A percentile compares a stretch with the other conserved stretches of the same genome.
Evolutionary conservation across 2,888 invertebrate species (phyloP).

Genomic region (Syrphus vitripennis): DNA sequence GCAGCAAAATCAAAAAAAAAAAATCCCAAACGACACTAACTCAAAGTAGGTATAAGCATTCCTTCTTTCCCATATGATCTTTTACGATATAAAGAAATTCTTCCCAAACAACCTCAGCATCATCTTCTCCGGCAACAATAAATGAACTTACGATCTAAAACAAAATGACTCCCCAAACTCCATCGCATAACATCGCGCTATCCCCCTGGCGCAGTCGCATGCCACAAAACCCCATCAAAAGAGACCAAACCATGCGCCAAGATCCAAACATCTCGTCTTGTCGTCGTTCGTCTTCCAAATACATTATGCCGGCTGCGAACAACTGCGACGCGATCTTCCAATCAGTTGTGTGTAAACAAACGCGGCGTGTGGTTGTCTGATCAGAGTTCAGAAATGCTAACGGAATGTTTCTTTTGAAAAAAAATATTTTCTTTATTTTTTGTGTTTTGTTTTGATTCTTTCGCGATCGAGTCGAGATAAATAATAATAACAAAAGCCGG

Average conservation of each 20-base stretch:
- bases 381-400: slow-evolving; percentile 2
- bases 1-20: not conserved
- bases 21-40: not conserved
- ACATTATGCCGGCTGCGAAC: slow-evolving; percentile 51
- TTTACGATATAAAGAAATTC: not conserved
- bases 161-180: slow-evolving; percentile 4
- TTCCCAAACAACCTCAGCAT: not conserved
- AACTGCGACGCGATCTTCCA: slow-evolving; percentile 32
- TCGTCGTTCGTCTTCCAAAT: not conserved
- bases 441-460: slow-evolving; percentile 65
- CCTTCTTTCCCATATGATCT: too few relatives aligned
- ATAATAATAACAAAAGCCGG: slow-evolving; percentile 21
- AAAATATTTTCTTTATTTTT: slow-evolving; percentile 13
- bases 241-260: not conserved
- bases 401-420: slow-evolving; percentile 39
- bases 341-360: slow-evolving; percentile 71
- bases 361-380: slow-evolving; percentile 63
- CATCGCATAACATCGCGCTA: slow-evolving; percentile 53
- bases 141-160: slow-evolving; percentile 54
- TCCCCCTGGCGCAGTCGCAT: not conserved
- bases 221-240: not conserved
- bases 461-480: slow-evolving; percentile 9
- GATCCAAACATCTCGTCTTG: not conserved
- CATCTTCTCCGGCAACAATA: too few relatives aligned
- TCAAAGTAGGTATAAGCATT: too few relatives aligned